phyloP scores from a whole-genome alignment of 2,113 vertebrate genomes.

The Verasper variegatus region DNA sequence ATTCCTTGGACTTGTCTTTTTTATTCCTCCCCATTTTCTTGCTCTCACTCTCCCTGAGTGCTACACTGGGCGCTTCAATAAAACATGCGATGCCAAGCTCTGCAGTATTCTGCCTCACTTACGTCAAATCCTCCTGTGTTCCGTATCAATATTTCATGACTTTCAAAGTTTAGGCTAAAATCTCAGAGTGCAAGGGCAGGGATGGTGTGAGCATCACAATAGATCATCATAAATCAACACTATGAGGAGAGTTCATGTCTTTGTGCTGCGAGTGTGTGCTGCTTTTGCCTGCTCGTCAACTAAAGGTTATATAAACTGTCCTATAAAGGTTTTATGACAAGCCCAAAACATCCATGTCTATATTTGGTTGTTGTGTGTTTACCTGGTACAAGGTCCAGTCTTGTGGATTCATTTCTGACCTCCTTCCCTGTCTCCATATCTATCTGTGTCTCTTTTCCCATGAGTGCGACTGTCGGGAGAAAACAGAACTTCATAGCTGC shows the following conservation, averaged over 20 bases:
- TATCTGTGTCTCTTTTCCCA: background rate
- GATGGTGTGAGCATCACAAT: constrained; percentile 46
- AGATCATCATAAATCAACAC: constrained; percentile 39
- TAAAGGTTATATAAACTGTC: constrained; percentile 6
- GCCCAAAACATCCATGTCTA: background rate
- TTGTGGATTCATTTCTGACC: constrained; percentile 8
- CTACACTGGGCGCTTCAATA: constrained; percentile 78
- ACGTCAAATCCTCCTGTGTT: constrained; percentile 74
- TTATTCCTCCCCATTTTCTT: constrained; percentile 17
- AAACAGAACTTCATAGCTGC: constrained; percentile 27
- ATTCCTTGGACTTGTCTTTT: constrained; percentile 45
- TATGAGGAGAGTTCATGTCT: constrained; percentile 10
- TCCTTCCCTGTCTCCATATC: background rate
- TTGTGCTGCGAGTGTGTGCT: background rate
- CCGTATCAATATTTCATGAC: constrained; percentile 78
- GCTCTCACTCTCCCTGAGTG: constrained; percentile 64
- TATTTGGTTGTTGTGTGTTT: background rate
- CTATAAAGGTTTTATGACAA: constrained; percentile 1
- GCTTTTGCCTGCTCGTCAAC: background rate
- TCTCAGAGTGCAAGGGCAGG: constrained; percentile 47
- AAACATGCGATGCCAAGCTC: constrained; percentile 76
- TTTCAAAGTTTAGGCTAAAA: constrained; percentile 72
- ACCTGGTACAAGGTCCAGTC: background rate
- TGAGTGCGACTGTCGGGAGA: constrained; percentile 15
- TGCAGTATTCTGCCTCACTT: constrained; percentile 74